Evolutionary conservation across 1,140 invertebrate species (phyloP).

Genomic region (Aphaenogaster rudis): DNA sequence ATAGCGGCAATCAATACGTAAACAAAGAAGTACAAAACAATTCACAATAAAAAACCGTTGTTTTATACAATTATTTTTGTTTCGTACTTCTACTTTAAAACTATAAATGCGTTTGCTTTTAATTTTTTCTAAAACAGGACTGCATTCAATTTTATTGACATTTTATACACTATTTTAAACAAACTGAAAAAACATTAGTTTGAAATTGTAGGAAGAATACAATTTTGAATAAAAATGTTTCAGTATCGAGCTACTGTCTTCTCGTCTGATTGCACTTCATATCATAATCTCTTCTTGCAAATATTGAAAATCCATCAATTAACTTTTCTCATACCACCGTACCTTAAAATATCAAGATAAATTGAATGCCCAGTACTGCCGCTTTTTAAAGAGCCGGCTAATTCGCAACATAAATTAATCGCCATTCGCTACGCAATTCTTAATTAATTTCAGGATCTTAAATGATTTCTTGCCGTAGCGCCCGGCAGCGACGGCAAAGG

Average conservation of each 20-base stretch:
- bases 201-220: neutral
- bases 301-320: constrained; percentile 26
- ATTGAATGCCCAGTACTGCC: neutral
- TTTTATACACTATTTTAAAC: neutral
- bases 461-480: constrained; percentile 61
- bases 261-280: neutral
- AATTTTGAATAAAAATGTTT: neutral
- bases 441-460: constrained; percentile 66
- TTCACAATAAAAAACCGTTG: neutral
- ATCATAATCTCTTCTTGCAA: neutral
- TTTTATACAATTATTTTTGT: neutral
- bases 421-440: constrained; percentile 35
- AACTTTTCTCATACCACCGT: neutral
- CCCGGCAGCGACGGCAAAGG: constrained; percentile 9
- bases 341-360: constrained; percentile 7
- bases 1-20: neutral
- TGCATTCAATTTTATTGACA: neutral
- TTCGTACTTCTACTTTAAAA: neutral
- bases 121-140: neutral
- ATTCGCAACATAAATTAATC: constrained; percentile 61
- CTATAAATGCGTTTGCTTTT: neutral
- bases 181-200: neutral
- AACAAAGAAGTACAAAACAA: neutral
- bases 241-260: neutral
- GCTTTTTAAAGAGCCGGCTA: constrained; percentile 15